phyloP scores from a whole-genome alignment of 2,797 vertebrate genomes.

The Ctenosaura bakeri region DNA sequence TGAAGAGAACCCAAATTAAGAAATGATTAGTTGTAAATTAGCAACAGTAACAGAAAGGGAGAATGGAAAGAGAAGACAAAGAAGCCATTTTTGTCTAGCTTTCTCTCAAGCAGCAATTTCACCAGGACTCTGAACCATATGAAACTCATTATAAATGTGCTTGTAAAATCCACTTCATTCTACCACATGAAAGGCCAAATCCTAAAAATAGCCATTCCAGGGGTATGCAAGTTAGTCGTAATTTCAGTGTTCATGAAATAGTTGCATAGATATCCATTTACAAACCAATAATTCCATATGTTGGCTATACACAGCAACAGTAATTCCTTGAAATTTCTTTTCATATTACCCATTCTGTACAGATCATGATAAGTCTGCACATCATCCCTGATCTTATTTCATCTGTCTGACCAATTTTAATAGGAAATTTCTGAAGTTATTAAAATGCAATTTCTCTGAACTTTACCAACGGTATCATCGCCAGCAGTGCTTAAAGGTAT shows the following conservation, averaged over 20 bases:
- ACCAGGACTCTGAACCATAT: slow-evolving; percentile 76
- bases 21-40: slow-evolving; percentile 9
- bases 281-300: slow-evolving; percentile 67
- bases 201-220: slow-evolving; percentile 84
- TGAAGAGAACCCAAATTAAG: not conserved
- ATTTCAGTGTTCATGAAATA: slow-evolving; percentile 78
- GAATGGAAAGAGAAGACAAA: slow-evolving; percentile 24
- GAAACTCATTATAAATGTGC: slow-evolving; percentile 84
- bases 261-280: slow-evolving; percentile 73
- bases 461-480: not conserved
- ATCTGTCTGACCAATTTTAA: slow-evolving; percentile 34
- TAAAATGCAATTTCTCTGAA: not conserved
- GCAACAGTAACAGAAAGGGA: slow-evolving; percentile 43
- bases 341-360: slow-evolving; percentile 30
- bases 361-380: slow-evolving; percentile 1
- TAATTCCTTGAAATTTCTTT: slow-evolving; percentile 62
- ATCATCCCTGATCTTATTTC: slow-evolving; percentile 21
- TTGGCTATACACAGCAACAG: slow-evolving; percentile 63
- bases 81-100: slow-evolving; percentile 51
- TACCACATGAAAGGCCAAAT: slow-evolving; percentile 83
- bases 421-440: not conserved
- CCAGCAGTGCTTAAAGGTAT: not conserved
- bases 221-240: slow-evolving; percentile 80
- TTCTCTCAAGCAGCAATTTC: slow-evolving; percentile 72
- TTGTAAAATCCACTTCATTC: slow-evolving; percentile 84